These are phyloP conservation scores for Xylota segnis DNA, from an alignment of 2,888 invertebrate species.

Conservation along the genomic window DNA sequence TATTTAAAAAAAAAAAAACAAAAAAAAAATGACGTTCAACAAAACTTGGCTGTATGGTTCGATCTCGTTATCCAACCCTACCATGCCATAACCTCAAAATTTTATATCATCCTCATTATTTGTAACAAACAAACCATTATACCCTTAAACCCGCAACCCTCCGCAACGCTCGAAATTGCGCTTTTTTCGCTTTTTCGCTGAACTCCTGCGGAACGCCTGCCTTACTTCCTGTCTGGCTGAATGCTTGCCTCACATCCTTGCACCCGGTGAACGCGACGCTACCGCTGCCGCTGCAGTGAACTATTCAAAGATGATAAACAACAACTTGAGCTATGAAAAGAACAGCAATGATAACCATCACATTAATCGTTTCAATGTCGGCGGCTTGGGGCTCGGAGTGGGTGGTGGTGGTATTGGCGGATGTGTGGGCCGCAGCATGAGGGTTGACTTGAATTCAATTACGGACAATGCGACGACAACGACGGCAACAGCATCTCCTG, in stretches of 20 bases:
- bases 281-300: constrained; percentile 44
- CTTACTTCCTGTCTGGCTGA: constrained; percentile 7
- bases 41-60: constrained; percentile 67
- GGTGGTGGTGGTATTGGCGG: constrained; percentile 45
- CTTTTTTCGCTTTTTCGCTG: constrained; percentile 65
- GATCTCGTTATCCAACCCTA: constrained; percentile 65
- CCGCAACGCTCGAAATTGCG: constrained; percentile 56
- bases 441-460: constrained; percentile 74
- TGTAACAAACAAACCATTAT: constrained; percentile 27
- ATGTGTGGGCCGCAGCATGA: constrained; percentile 64
- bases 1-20: constrained; percentile 22
- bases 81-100: constrained; percentile 58
- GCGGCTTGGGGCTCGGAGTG: constrained; percentile 47
- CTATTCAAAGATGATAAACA: constrained; percentile 82
- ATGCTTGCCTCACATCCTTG: constrained; percentile 13
- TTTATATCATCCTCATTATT: constrained; percentile 62
- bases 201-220: constrained; percentile 28
- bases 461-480: constrained; percentile 74
- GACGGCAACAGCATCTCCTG: constrained; percentile 75
- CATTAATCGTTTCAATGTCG: constrained; percentile 76
- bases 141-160: constrained; percentile 43
- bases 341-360: constrained; percentile 82
- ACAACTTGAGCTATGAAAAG: constrained; percentile 83
- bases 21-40: constrained; percentile 42
- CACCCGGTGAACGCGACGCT: neutral